Percentiles rank a stretch among this genome's conserved stretches.
phyloP scores from a whole-genome alignment of 2,113 vertebrate genomes.

The Amia ocellicauda region DNA sequence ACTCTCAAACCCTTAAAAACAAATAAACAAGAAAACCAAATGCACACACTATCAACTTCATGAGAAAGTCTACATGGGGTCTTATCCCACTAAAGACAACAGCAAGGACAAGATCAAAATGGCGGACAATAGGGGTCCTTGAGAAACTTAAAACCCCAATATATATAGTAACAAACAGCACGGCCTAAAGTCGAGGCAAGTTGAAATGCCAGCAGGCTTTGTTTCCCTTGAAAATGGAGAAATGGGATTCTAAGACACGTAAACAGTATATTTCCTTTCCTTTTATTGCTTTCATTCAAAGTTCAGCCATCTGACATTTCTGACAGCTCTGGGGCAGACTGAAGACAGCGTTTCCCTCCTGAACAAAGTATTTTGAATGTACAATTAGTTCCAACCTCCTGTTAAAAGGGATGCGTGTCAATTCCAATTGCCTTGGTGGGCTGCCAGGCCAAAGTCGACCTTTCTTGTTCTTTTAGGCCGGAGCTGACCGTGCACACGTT shows the following conservation, averaged over 20 bases:
- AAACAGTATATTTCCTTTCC: constrained; percentile 56
- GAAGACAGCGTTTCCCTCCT: not conserved
- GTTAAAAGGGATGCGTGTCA: constrained; percentile 31
- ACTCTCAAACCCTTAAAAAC: too few species aligned
- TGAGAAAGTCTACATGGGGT: too few species aligned
- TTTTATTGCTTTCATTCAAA: constrained; percentile 54
- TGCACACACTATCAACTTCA: too few species aligned
- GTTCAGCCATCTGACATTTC: constrained; percentile 25
- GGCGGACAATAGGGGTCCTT: too few species aligned
- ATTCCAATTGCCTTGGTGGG: constrained; percentile 32
- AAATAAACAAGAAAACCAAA: too few species aligned
- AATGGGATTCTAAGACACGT: constrained; percentile 42
- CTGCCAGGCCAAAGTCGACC: constrained; percentile 21
- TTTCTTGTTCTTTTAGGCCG: not conserved
- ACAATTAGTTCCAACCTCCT: constrained; percentile 29
- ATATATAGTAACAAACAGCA: constrained; percentile 35
- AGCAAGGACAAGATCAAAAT: too few species aligned
- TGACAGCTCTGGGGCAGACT: constrained; percentile 3
- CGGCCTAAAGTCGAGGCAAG: constrained; percentile 31
- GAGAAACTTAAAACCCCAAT: too few species aligned
- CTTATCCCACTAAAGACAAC: too few species aligned
- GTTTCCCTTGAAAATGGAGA: constrained; percentile 54
- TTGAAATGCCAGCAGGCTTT: constrained; percentile 49
- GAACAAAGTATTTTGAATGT: constrained; percentile 19
- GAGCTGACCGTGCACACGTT: not conserved